A percentile compares a stretch with the other conserved stretches of the same genome.
These are phyloP conservation scores for Dryobates pubescens DNA, from an alignment of 2,797 vertebrate species.

Conservation along the genomic window DNA sequence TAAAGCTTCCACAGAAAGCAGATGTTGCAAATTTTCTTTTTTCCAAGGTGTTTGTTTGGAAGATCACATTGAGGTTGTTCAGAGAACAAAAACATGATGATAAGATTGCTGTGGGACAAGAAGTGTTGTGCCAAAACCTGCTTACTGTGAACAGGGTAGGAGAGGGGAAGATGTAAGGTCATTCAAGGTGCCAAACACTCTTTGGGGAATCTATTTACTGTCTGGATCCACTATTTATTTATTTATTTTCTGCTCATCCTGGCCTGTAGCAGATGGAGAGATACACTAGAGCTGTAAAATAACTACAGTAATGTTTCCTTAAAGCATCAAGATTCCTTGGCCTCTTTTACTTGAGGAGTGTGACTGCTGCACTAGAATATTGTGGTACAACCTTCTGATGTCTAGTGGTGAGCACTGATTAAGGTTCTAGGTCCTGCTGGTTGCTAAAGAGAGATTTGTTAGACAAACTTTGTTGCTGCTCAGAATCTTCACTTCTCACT, in stretches of 20 bases:
- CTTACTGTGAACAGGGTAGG: not conserved
- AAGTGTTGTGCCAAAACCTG: not conserved
- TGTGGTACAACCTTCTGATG: not conserved
- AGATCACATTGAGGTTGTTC: not conserved
- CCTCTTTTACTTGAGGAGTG: not conserved
- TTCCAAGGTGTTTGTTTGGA: not conserved
- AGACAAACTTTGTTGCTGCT: not conserved
- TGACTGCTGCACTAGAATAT: not conserved
- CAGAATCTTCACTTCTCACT: slow-evolving; percentile 10
- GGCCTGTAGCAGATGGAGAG: not conserved
- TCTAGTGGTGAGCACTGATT: not conserved
- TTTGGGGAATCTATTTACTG: not conserved
- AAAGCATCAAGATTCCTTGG: not conserved
- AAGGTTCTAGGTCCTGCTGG: not conserved
- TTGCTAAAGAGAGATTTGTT: not conserved
- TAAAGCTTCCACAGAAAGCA: not conserved
- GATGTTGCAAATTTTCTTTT: not conserved
- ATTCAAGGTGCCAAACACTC: not conserved
- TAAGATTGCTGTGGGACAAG: not conserved
- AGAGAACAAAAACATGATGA: not conserved
- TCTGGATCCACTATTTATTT: not conserved
- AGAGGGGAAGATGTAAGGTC: not conserved
- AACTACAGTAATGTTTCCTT: not conserved
- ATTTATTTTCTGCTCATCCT: not conserved
- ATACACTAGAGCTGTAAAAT: not conserved